phyloP scores from a whole-genome alignment of 1,140 invertebrate species.

The Tyrophagus putrescentiae region DNA sequence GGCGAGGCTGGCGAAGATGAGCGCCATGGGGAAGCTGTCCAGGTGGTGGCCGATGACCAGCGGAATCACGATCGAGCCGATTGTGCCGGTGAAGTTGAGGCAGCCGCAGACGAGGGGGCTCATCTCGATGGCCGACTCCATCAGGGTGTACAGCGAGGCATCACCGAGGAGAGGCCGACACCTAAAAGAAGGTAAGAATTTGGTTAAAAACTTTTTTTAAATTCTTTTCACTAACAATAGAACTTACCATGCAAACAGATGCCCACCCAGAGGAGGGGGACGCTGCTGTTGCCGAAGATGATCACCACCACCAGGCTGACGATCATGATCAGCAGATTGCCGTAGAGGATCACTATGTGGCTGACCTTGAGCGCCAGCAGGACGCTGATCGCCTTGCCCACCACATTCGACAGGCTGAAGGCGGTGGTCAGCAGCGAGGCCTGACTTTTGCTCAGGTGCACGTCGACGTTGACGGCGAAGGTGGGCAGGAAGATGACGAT shows the following conservation, averaged over 20 bases:
- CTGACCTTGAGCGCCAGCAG: constrained; percentile 11
- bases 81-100: constrained; percentile 2
- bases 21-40: neutral
- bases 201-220: too few species aligned
- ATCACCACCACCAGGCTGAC: neutral
- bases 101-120: constrained; percentile 5
- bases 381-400: constrained; percentile 8
- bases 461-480: neutral
- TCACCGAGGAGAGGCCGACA: constrained; percentile 9
- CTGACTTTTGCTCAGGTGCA: neutral
- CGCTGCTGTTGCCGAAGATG: neutral
- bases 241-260: constrained; percentile 9
- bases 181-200: constrained; percentile 2
- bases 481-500: constrained; percentile 9
- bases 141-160: constrained; percentile 15
- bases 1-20: constrained; percentile 1
- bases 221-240: neutral
- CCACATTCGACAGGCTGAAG: constrained; percentile 13
- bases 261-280: neutral
- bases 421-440: constrained; percentile 1
- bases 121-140: constrained; percentile 11
- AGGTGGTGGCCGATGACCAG: constrained; percentile 8
- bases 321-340: constrained; percentile 2
- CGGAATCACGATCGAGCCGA: constrained; percentile 1
- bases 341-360: constrained; percentile 9